A percentile compares a stretch with the other conserved stretches of the same genome.
Conservation (phyloP, 2,888 invertebrate genomes). For the Panopea generosa region DNA sequence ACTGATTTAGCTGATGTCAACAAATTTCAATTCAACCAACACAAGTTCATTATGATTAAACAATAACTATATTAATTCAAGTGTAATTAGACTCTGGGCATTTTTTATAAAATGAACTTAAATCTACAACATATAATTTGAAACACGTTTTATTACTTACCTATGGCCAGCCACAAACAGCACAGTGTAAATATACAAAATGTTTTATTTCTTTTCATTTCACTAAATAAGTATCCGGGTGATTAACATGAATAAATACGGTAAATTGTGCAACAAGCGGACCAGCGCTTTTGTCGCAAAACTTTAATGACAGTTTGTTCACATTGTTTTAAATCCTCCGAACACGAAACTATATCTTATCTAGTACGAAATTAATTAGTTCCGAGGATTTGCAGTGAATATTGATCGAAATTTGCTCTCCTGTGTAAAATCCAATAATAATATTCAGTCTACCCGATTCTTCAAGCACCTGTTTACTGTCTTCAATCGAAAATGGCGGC, state of each 20-base stretch:
- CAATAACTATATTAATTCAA: too few species aligned
- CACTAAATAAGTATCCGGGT: neutral
- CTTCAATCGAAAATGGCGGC: slow-evolving; percentile 10
- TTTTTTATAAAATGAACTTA: too few species aligned
- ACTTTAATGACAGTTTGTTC: too few species aligned
- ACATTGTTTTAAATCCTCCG: slow-evolving; percentile 5
- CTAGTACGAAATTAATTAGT: neutral
- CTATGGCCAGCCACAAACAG: slow-evolving; percentile 30
- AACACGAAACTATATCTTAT: neutral
- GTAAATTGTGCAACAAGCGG: slow-evolving; percentile 43
- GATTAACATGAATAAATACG: slow-evolving; percentile 25
- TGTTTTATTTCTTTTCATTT: slow-evolving; percentile 22
- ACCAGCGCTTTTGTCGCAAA: slow-evolving; percentile 37
- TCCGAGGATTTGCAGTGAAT: slow-evolving; percentile 12
- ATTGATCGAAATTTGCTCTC: slow-evolving; percentile 40
- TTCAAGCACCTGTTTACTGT: slow-evolving; percentile 16
- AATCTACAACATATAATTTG: neutral
- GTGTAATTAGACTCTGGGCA: too few species aligned
- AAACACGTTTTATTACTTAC: slow-evolving; percentile 16
- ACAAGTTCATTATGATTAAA: too few species aligned
- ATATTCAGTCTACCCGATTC: slow-evolving; percentile 16
- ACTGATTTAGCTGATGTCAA: too few species aligned
- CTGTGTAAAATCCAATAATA: slow-evolving; percentile 23
- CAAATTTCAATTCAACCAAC: too few species aligned
- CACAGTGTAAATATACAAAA: slow-evolving; percentile 18